Evolutionary conservation across 2,113 vertebrate species (phyloP).

Genomic region (Falcunculus frontatus): DNA sequence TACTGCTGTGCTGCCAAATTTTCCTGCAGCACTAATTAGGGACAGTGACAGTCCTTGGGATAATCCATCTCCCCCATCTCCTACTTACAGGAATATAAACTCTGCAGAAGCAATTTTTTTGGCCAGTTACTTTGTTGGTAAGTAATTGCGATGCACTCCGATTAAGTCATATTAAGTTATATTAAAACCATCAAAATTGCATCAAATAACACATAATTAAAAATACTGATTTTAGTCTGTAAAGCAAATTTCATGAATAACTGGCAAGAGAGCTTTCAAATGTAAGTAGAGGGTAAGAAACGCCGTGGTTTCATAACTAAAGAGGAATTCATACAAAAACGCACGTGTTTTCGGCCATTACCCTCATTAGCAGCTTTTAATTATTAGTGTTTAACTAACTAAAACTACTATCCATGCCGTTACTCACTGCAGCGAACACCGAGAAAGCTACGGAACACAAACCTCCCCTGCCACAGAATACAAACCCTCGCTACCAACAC

Average conservation of each 20-base stretch:
- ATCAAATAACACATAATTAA: neutral
- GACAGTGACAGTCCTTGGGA: neutral
- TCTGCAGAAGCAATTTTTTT: neutral
- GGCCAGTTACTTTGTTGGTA: neutral
- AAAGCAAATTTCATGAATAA: neutral
- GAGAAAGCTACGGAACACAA: rapidly evolving
- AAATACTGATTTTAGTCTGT: rapidly evolving
- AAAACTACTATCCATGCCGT: rapidly evolving
- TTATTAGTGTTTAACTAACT: neutral
- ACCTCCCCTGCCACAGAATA: rapidly evolving
- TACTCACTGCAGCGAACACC: neutral
- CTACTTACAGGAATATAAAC: neutral
- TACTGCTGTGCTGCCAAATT: rapidly evolving
- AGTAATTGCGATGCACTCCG: rapidly evolving
- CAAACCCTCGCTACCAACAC: rapidly evolving
- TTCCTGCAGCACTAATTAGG: rapidly evolving
- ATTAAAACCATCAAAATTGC: neutral
- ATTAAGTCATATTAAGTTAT: neutral
- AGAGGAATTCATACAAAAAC: neutral
- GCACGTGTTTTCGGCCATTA: rapidly evolving
- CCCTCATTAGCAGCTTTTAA: neutral
- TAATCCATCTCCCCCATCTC: neutral
- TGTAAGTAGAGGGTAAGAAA: neutral
- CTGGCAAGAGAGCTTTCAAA: neutral
- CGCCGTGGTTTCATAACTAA: neutral